Evolutionary conservation across 2,113 vertebrate genomes (phyloP).

Genomic region (Ardeotis arabs): DNA sequence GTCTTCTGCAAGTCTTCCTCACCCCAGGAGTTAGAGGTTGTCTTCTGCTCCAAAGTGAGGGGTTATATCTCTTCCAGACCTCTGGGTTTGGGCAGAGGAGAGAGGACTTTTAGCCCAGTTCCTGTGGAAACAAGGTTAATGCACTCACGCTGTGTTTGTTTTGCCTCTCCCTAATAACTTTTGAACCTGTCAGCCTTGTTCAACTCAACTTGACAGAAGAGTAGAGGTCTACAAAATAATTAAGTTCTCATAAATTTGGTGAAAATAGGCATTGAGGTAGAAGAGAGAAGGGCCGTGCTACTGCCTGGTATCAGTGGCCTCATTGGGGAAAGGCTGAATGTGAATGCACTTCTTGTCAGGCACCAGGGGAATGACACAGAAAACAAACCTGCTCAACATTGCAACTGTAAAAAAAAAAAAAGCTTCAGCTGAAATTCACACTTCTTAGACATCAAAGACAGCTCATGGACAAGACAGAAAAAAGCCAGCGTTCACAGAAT

Average conservation of each 20-base stretch:
- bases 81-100: neutral
- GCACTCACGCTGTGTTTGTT: neutral
- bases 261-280: neutral
- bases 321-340: fast-evolving
- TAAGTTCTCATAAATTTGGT: neutral
- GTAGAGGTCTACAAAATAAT: constrained; percentile 6
- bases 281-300: neutral
- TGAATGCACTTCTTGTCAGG: fast-evolving
- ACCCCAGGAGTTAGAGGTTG: neutral
- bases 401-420: neutral
- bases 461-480: neutral
- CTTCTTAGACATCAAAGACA: neutral
- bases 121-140: constrained; percentile 14
- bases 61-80: neutral
- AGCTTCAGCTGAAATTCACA: neutral
- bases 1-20: neutral
- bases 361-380: neutral
- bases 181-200: neutral
- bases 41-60: neutral
- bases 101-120: neutral
- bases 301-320: neutral
- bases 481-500: neutral
- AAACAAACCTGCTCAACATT: neutral
- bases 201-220: constrained; percentile 27
- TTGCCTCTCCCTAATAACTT: constrained; percentile 20